A percentile compares a stretch with the other conserved stretches of the same genome.
Evolutionary conservation across 2,797 vertebrate species (phyloP).

Genomic region (Sebastes alutus): DNA sequence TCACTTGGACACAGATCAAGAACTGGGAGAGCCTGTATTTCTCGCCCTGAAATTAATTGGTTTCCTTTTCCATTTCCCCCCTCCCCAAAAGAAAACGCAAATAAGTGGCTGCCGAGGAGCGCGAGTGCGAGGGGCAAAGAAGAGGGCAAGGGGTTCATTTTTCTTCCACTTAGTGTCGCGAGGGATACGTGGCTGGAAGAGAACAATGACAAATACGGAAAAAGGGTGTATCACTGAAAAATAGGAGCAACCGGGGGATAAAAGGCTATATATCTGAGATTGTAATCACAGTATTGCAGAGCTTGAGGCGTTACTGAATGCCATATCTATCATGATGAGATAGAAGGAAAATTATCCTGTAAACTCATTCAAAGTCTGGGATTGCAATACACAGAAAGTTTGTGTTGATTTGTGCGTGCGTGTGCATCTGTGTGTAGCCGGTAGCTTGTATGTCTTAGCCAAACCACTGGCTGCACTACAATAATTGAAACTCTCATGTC

Average conservation of each 20-base stretch:
- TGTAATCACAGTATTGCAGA: constrained; percentile 47
- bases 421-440: neutral
- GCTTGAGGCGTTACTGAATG: constrained; percentile 51
- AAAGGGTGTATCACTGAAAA: constrained; percentile 21
- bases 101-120: constrained; percentile 33
- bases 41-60: constrained; percentile 69
- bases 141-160: constrained; percentile 52
- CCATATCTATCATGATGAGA: constrained; percentile 53
- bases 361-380: constrained; percentile 42
- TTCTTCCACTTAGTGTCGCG: constrained; percentile 53
- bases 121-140: constrained; percentile 11
- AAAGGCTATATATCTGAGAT: constrained; percentile 41
- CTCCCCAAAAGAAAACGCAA: constrained; percentile 5
- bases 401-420: neutral
- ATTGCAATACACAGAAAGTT: neutral
- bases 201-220: constrained; percentile 57
- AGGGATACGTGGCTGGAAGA: constrained; percentile 21
- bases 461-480: constrained; percentile 39
- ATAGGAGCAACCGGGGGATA: constrained; percentile 36
- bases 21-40: constrained; percentile 45
- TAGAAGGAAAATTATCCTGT: constrained; percentile 37
- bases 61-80: constrained; percentile 43
- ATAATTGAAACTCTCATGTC: constrained; percentile 19
- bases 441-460: constrained; percentile 5
- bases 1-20: constrained; percentile 65